Evolutionary conservation across 2,888 invertebrate genomes (phyloP).

Genomic region (Aphodius granarius): DNA sequence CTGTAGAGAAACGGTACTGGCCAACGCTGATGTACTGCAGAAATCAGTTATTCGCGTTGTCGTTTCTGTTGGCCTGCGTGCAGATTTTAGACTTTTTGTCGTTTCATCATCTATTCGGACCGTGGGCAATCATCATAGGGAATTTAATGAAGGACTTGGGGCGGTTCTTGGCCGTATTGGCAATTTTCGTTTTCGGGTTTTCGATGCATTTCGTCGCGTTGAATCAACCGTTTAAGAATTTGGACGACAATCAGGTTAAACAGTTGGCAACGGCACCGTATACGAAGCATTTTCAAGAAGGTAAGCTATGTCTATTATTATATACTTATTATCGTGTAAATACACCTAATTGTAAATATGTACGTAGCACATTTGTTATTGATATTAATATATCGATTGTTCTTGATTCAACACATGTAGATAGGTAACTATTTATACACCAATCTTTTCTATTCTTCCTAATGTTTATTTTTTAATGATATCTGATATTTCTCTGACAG

Average conservation of each 20-base stretch:
- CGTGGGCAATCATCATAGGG: slow-evolving; percentile 99
- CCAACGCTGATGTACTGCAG: slow-evolving; percentile 90
- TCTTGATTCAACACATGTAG: not conserved
- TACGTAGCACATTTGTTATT: not conserved
- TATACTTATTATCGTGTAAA: slow-evolving; percentile 3
- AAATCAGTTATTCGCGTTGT: slow-evolving; percentile 95
- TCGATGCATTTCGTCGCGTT: slow-evolving; percentile 96
- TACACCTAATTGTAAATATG: not conserved
- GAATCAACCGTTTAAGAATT: slow-evolving; percentile 88
- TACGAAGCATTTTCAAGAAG: slow-evolving; percentile 67
- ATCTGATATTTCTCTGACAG: too few species aligned
- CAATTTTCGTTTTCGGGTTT: slow-evolving; percentile 98
- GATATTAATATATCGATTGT: not conserved
- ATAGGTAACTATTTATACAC: too few species aligned
- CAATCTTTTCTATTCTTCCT: too few species aligned
- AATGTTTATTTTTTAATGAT: too few species aligned
- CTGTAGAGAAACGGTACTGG: slow-evolving; percentile 70
- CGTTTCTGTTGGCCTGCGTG: slow-evolving; percentile 94
- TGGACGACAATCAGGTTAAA: slow-evolving; percentile 64
- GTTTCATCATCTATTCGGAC: slow-evolving; percentile 98
- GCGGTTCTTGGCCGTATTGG: slow-evolving; percentile 95
- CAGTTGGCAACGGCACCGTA: slow-evolving; percentile 54
- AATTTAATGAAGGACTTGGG: slow-evolving; percentile 91
- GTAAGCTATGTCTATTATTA: slow-evolving; percentile 59
- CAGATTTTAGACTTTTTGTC: slow-evolving; percentile 97